Evolutionary conservation across 2,797 vertebrate genomes (phyloP).

Genomic region (Oryzias dopingdopingensis): DNA sequence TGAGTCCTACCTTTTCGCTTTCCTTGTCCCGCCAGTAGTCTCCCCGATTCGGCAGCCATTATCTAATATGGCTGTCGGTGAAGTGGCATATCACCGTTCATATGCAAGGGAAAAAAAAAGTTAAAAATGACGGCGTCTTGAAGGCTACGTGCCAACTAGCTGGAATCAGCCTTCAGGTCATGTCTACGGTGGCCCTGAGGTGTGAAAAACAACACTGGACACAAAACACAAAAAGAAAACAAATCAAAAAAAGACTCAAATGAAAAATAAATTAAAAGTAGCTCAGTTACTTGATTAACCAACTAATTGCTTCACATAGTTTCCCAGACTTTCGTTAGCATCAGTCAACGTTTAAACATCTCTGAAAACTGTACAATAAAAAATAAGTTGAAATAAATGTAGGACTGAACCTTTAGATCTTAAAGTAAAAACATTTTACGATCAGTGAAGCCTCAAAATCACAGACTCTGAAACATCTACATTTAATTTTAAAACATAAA

Average conservation of each 20-base stretch:
- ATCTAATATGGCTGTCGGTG: constrained; percentile 82
- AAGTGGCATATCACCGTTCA: constrained; percentile 83
- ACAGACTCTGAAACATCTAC: too few relatives aligned
- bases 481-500: too few relatives aligned
- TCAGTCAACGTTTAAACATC: too few relatives aligned
- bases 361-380: too few relatives aligned
- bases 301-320: too few relatives aligned
- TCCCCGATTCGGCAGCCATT: constrained; percentile 87
- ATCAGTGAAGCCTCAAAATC: too few relatives aligned
- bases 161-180: constrained; percentile 71
- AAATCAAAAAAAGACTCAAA: neutral
- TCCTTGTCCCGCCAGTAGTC: constrained; percentile 86
- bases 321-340: too few relatives aligned
- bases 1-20: constrained; percentile 84
- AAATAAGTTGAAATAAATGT: too few relatives aligned
- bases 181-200: constrained; percentile 21
- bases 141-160: constrained; percentile 59
- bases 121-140: constrained; percentile 77
- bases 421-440: too few relatives aligned
- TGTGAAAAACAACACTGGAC: constrained; percentile 18
- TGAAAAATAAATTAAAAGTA: neutral
- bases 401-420: too few relatives aligned
- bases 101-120: constrained; percentile 80
- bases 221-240: constrained; percentile 8
- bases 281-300: neutral